These are phyloP conservation scores for Sinotaia quadrata DNA, from an alignment of 2,888 invertebrate species.

Conservation along the genomic window DNA sequence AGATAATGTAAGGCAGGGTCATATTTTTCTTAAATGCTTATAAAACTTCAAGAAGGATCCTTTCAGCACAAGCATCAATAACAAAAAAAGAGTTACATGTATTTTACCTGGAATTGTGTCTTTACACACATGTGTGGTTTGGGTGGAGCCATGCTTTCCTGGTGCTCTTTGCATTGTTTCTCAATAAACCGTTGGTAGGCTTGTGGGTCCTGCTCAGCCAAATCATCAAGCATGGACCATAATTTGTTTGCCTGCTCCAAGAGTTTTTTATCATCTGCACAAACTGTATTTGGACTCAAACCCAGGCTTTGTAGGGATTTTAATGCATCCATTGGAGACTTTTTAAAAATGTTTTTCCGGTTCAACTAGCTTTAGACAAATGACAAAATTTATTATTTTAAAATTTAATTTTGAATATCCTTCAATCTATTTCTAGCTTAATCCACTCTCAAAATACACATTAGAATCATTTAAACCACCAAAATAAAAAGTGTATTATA, in stretches of 20 bases:
- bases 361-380: too few species aligned
- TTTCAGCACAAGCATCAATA: neutral
- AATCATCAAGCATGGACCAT: conserved; percentile 71
- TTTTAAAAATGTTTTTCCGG: too few species aligned
- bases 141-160: conserved; percentile 60
- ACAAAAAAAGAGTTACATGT: neutral
- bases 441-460: too few species aligned
- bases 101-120: conserved; percentile 53
- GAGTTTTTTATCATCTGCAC: conserved; percentile 42
- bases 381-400: too few species aligned
- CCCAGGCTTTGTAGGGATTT: conserved; percentile 11
- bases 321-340: conserved; percentile 17
- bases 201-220: conserved; percentile 65
- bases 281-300: conserved; percentile 11
- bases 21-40: too few species aligned
- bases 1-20: too few species aligned
- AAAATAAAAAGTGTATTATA: too few species aligned
- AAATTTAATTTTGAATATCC: too few species aligned
- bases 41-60: too few species aligned
- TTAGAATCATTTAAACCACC: too few species aligned
- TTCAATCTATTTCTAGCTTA: too few species aligned
- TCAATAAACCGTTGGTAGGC: conserved; percentile 68
- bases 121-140: conserved; percentile 68
- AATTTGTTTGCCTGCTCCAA: conserved; percentile 65
- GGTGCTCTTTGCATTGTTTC: conserved; percentile 64